Percentiles rank a stretch among this genome's conserved stretches.
phyloP scores from a whole-genome alignment of 2,113 vertebrate genomes.

The Pachypanchax playfairii region DNA sequence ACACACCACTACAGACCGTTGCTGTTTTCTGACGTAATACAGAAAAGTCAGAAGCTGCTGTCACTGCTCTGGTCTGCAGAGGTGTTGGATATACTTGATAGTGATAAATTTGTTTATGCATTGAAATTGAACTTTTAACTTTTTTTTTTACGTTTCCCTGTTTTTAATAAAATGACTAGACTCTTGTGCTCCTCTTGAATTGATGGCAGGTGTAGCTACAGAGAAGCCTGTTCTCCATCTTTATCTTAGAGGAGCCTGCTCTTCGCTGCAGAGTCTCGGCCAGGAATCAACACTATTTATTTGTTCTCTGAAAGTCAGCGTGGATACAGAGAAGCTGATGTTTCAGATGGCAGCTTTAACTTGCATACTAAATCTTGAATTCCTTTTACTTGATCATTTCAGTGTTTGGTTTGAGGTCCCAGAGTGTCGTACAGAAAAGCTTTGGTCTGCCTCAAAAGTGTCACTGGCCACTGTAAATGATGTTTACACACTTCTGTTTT shows the following conservation, averaged over 20 bases:
- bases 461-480: slow-evolving; percentile 74
- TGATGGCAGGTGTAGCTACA: slow-evolving; percentile 87
- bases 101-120: slow-evolving; percentile 57
- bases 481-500: slow-evolving; percentile 21
- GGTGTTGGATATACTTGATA: slow-evolving; percentile 77
- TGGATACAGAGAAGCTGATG: slow-evolving; percentile 91
- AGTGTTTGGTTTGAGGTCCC: slow-evolving; percentile 82
- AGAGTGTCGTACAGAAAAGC: slow-evolving; percentile 90
- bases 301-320: slow-evolving; percentile 87
- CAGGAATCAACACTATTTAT: slow-evolving; percentile 82
- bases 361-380: slow-evolving; percentile 55
- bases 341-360: slow-evolving; percentile 87
- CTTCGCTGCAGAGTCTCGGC: slow-evolving; percentile 78
- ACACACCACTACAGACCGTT: slow-evolving; percentile 74
- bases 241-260: slow-evolving; percentile 56
- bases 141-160: slow-evolving; percentile 69
- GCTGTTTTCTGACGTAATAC: slow-evolving; percentile 85
- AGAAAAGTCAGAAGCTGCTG: slow-evolving; percentile 86
- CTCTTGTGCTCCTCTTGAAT: slow-evolving; percentile 65
- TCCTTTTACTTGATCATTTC: slow-evolving; percentile 76
- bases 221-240: slow-evolving; percentile 84
- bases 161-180: slow-evolving; percentile 48
- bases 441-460: slow-evolving; percentile 79
- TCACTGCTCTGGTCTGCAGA: slow-evolving; percentile 82
- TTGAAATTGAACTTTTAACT: slow-evolving; percentile 78